phyloP scores from a whole-genome alignment of 2,113 vertebrate species.

The Grammomys surdaster region DNA sequence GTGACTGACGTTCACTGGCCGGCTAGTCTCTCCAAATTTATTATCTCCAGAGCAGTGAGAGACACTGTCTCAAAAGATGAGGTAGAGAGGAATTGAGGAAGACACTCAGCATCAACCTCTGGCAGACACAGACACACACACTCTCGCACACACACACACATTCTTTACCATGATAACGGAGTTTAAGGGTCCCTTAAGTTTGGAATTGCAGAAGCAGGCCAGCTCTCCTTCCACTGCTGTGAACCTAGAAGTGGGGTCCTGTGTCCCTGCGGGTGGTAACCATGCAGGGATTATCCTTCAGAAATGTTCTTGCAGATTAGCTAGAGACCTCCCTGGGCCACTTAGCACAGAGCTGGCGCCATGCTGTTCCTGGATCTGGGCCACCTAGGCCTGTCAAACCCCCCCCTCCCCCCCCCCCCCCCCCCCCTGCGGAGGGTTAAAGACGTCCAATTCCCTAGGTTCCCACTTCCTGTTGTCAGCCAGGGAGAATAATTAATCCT shows the following conservation, averaged over 20 bases:
- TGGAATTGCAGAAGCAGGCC: accelerated
- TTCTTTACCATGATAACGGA: background rate
- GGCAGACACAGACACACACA: background rate
- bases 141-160: background rate
- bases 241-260: background rate
- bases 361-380: background rate
- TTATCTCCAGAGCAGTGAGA: background rate
- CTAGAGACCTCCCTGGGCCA: accelerated
- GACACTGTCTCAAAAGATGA: background rate
- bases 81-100: background rate
- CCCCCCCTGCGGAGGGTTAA: background rate
- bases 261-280: background rate
- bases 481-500: constrained; percentile 34
- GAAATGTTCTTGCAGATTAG: background rate
- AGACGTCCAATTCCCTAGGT: background rate
- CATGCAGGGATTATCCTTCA: too few relatives aligned
- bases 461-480: background rate
- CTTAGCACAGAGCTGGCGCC: background rate
- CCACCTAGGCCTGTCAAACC: background rate
- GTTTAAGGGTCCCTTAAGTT: background rate
- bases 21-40: background rate
- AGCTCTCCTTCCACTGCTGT: too few relatives aligned
- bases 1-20: too few relatives aligned
- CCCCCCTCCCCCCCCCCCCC: too few relatives aligned
- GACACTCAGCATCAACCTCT: background rate